A percentile compares a stretch with the other conserved stretches of the same genome.
Evolutionary conservation across 2,797 vertebrate species (phyloP).

Genomic region (Pipistrellus pygmaeus): DNA sequence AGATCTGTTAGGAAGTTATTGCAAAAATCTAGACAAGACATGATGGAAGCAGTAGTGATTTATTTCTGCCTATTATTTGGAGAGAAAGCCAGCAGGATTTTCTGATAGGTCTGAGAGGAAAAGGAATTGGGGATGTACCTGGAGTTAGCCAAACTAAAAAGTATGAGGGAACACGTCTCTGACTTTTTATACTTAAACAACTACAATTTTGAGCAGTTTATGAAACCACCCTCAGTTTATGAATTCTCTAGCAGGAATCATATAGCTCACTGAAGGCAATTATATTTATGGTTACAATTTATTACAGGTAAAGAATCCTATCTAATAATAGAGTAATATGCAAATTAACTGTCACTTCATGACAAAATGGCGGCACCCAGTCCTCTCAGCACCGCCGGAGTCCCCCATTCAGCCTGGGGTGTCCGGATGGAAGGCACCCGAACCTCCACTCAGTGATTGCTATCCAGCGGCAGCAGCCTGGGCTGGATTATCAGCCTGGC

Average conservation of each 20-base stretch:
- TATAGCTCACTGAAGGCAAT: background rate
- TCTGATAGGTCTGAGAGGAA: background rate
- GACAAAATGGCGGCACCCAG: no score
- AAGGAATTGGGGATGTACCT: background rate
- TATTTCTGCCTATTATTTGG: background rate
- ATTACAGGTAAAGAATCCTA: background rate
- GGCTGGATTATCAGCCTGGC: no score
- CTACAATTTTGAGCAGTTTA: background rate
- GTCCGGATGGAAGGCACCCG: no score
- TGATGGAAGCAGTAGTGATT: background rate
- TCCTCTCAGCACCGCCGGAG: no score
- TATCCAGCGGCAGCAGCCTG: no score
- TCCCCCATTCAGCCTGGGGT: no score
- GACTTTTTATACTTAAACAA: background rate
- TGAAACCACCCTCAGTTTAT: background rate
- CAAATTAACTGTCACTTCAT: no score
- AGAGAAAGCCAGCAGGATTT: background rate
- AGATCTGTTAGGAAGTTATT: slow-evolving; percentile 16
- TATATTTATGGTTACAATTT: background rate
- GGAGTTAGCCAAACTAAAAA: background rate
- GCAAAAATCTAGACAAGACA: background rate
- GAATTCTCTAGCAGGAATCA: background rate
- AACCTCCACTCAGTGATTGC: no score
- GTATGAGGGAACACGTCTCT: background rate
- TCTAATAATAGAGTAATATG: no score